These are phyloP conservation scores for Indicator maculatus DNA, from an alignment of 2,113 vertebrate species.

Conservation along the genomic window DNA sequence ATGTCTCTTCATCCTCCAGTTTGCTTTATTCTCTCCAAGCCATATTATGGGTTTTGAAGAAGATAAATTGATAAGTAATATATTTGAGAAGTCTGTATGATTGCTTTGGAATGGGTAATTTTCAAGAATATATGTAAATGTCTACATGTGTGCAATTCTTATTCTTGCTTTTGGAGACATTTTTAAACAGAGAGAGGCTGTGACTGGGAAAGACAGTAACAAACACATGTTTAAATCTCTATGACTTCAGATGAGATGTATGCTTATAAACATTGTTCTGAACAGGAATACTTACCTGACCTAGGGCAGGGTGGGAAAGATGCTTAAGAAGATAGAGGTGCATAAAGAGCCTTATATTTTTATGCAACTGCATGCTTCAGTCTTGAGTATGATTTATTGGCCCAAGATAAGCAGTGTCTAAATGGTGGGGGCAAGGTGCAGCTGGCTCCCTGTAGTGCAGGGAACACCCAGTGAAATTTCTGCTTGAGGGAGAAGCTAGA, in stretches of 20 bases:
- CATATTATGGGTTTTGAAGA: background rate
- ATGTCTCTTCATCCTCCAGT: background rate
- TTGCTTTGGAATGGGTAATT: conserved; percentile 25
- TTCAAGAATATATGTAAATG: background rate
- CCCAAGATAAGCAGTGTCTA: background rate
- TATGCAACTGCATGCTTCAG: background rate
- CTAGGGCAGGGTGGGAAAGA: background rate
- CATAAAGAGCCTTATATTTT: background rate
- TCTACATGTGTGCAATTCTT: background rate
- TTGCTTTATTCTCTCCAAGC: conserved; percentile 18
- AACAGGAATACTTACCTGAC: background rate
- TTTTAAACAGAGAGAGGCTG: background rate
- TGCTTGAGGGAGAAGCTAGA: background rate
- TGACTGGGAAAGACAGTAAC: background rate
- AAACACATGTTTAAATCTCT: background rate
- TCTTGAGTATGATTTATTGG: background rate
- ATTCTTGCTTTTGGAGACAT: background rate
- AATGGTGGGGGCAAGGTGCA: rapidly evolving
- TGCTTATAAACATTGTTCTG: background rate
- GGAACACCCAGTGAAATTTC: background rate
- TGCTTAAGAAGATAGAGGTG: background rate
- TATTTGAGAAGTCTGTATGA: conserved; percentile 5
- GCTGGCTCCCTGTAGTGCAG: background rate
- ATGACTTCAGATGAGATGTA: background rate
- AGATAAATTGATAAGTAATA: conserved; percentile 31